Percentiles rank a stretch among this genome's conserved stretches.
Evolutionary conservation across 2,113 vertebrate species (phyloP).

Genomic region (Protobothrops flavoviridis): DNA sequence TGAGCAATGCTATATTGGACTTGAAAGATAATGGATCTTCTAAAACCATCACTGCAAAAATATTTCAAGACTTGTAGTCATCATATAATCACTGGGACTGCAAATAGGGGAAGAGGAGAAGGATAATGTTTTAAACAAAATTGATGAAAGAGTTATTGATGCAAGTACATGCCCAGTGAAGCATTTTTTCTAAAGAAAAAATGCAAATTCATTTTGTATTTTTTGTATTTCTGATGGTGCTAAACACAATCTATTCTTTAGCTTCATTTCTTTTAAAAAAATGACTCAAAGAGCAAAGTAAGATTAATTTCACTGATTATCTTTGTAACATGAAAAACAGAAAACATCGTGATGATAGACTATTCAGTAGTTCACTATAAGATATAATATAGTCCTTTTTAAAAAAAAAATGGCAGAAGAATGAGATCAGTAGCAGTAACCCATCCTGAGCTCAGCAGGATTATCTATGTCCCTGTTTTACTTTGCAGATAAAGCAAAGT

Average conservation of each 20-base stretch:
- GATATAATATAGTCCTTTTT: not conserved
- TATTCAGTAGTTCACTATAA: not conserved
- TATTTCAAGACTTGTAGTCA: slow-evolving; percentile 48
- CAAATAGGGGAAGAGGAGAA: not conserved
- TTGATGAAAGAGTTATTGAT: slow-evolving; percentile 9
- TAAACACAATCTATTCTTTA: slow-evolving; percentile 17
- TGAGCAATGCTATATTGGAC: slow-evolving; percentile 36
- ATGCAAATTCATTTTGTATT: slow-evolving; percentile 20
- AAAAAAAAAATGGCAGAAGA: not conserved
- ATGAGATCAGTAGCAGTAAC: not conserved
- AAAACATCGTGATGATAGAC: not conserved
- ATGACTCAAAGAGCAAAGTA: not conserved
- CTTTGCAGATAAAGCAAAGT: not conserved
- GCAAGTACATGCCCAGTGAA: slow-evolving; percentile 14
- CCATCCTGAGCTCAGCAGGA: not conserved
- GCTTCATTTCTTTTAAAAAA: not conserved
- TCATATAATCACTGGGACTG: slow-evolving; percentile 49
- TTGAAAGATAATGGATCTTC: slow-evolving; percentile 61
- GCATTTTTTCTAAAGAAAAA: not conserved
- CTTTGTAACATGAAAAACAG: not conserved
- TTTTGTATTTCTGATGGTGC: slow-evolving; percentile 17
- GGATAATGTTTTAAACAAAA: slow-evolving; percentile 44
- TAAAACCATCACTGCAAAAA: slow-evolving; percentile 50
- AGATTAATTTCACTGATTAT: not conserved
- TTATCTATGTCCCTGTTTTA: not conserved